Percentiles rank a stretch among this genome's conserved stretches.
Conservation (phyloP, 2,113 vertebrate species). For the Tenrec ecaudatus region DNA sequence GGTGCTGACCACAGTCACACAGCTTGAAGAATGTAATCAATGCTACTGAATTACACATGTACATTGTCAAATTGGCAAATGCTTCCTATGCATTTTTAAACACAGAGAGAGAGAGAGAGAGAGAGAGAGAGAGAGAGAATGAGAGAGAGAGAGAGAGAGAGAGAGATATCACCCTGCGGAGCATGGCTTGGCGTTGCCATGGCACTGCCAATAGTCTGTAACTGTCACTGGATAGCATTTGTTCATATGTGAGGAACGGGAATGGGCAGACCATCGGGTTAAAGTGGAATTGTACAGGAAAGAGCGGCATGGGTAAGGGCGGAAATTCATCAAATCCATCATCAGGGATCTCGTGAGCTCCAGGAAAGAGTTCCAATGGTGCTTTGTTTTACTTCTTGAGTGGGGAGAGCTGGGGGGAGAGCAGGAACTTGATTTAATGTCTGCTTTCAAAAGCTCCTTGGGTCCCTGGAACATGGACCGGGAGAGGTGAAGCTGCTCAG, state of each 20-base stretch:
- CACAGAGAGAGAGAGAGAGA: too few relatives aligned
- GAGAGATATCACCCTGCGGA: background rate
- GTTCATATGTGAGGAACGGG: background rate
- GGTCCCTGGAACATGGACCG: background rate
- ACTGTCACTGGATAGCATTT: background rate
- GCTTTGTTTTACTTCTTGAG: background rate
- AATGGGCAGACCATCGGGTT: background rate
- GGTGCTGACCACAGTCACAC: background rate
- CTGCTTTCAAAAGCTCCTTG: constrained; percentile 10
- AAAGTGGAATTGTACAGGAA: background rate
- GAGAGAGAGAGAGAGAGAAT: background rate
- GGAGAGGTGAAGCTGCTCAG: constrained; percentile 11
- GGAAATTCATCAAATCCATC: background rate
- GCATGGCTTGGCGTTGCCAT: background rate
- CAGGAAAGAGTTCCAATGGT: background rate
- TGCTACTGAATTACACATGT: background rate
- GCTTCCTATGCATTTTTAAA: background rate
- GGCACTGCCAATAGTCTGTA: too few relatives aligned
- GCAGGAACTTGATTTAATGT: constrained; percentile 34
- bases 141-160: too few relatives aligned
- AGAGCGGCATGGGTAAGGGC: background rate
- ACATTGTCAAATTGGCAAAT: background rate
- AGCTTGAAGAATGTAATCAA: background rate
- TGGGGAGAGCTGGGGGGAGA: constrained; percentile 22
- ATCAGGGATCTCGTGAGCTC: background rate